Evolutionary conservation across 1,140 invertebrate genomes (phyloP).

Genomic region (Pteromalus puparum): DNA sequence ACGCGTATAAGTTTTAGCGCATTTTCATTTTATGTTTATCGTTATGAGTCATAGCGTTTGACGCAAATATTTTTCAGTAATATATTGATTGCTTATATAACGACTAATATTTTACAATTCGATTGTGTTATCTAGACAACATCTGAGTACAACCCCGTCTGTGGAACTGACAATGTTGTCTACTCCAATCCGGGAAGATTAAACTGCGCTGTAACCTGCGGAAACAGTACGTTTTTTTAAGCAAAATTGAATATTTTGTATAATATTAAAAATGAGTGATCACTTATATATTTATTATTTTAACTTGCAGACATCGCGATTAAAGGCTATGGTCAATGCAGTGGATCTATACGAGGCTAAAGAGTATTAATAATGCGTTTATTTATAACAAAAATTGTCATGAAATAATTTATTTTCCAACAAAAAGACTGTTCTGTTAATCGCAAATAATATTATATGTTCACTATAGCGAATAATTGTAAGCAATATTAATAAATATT

Average conservation of each 20-base stretch:
- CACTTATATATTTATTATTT: neutral
- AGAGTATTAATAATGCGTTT: neutral
- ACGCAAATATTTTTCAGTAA: no score
- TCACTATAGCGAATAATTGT: neutral
- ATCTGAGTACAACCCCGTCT: slow-evolving; percentile 82
- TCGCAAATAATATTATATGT: neutral
- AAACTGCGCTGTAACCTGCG: slow-evolving; percentile 78
- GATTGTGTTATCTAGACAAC: slow-evolving; percentile 69
- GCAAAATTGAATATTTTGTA: neutral
- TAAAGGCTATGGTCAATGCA: neutral
- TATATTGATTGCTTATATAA: no score
- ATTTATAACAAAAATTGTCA: neutral
- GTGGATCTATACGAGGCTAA: neutral
- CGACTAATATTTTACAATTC: neutral
- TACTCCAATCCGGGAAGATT: slow-evolving; percentile 80
- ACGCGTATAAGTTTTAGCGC: no score
- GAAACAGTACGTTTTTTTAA: slow-evolving; percentile 72
- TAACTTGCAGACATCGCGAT: neutral
- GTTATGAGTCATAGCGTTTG: no score
- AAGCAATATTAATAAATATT: neutral
- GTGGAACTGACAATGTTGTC: slow-evolving; percentile 79
- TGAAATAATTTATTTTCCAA: neutral
- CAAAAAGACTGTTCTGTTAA: neutral
- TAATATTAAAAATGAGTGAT: neutral
- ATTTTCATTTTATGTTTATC: no score